Evolutionary conservation across 1,140 invertebrate genomes (phyloP).

Genomic region (Halyomorpha halys): DNA sequence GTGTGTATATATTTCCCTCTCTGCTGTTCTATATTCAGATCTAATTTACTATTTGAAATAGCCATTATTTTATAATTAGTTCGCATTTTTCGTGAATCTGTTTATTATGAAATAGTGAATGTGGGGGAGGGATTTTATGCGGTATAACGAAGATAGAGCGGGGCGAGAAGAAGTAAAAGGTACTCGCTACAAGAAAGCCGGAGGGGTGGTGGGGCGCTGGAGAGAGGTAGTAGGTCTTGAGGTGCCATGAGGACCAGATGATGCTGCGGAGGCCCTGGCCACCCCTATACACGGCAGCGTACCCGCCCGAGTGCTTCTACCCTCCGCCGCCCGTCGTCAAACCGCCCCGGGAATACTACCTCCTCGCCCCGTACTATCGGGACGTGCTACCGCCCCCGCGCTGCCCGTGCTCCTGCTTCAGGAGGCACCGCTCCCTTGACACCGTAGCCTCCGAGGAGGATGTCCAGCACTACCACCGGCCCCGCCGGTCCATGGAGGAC

Average conservation of each 20-base stretch:
- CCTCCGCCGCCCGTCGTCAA: constrained; percentile 39
- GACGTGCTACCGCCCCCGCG: constrained; percentile 48
- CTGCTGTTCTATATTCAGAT: too few species aligned
- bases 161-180: constrained; percentile 6
- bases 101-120: too few species aligned
- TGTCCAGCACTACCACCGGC: constrained; percentile 42
- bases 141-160: not conserved
- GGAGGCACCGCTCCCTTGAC: constrained; percentile 48
- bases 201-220: constrained; percentile 33
- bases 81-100: too few species aligned
- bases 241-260: constrained; percentile 6
- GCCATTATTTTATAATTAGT: too few species aligned
- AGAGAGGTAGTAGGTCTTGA: not conserved
- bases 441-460: constrained; percentile 45
- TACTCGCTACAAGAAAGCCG: constrained; percentile 31
- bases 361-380: constrained; percentile 54
- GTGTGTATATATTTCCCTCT: too few species aligned
- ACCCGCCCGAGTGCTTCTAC: constrained; percentile 38
- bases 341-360: constrained; percentile 57
- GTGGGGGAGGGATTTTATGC: too few species aligned
- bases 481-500: constrained; percentile 57
- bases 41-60: too few species aligned
- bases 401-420: constrained; percentile 34
- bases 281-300: constrained; percentile 30
- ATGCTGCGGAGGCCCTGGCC: constrained; percentile 33